A percentile compares a stretch with the other conserved stretches of the same genome.
These are phyloP conservation scores for Zapornia atra DNA, from an alignment of 2,113 vertebrate species.

Conservation along the genomic window DNA sequence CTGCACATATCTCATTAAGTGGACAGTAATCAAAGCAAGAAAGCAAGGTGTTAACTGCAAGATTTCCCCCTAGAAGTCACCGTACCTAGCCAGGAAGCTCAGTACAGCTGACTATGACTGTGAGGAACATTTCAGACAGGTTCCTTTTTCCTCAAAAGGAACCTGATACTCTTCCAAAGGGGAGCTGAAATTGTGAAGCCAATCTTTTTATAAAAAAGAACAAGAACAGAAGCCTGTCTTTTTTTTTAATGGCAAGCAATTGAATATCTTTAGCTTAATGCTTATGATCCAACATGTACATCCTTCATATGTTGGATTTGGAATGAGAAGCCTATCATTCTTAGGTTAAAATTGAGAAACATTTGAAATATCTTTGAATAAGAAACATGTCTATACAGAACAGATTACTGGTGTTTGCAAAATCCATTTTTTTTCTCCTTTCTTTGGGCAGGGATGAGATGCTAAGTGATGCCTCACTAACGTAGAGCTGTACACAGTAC, in stretches of 20 bases:
- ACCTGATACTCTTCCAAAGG: not conserved
- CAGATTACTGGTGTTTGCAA: not conserved
- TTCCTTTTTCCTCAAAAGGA: not conserved
- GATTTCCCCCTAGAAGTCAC: not conserved
- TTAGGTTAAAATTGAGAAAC: not conserved
- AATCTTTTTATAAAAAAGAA: too few species aligned
- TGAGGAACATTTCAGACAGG: not conserved
- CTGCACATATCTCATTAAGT: not conserved
- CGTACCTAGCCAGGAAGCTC: not conserved
- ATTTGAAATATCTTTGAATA: not conserved
- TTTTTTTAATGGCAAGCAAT: not conserved
- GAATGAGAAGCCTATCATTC: not conserved
- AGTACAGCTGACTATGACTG: not conserved
- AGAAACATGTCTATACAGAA: not conserved
- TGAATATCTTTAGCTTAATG: not conserved
- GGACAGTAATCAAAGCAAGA: not conserved
- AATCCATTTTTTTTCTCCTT: not conserved
- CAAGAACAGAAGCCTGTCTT: not conserved
- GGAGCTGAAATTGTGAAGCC: not conserved
- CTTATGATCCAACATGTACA: not conserved
- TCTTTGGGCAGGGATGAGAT: not conserved
- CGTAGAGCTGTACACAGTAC: fast-evolving
- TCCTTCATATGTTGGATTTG: not conserved
- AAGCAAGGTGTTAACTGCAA: not conserved
- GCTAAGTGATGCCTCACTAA: not conserved